These are phyloP conservation scores for Phycodurus eques DNA, from an alignment of 2,113 vertebrate species.

Conservation along the genomic window DNA sequence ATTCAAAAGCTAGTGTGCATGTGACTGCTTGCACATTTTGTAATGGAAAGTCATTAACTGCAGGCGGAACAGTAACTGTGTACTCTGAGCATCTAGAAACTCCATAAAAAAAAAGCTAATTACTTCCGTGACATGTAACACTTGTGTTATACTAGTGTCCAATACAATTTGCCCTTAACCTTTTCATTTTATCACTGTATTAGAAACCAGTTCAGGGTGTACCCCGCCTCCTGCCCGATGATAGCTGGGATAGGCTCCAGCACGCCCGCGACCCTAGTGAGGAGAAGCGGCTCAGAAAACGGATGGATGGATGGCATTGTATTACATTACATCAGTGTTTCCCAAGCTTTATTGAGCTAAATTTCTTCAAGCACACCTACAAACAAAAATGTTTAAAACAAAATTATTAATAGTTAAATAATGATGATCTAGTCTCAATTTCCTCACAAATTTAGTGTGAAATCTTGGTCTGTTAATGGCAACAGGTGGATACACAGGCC, in stretches of 20 bases:
- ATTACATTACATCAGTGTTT: neutral
- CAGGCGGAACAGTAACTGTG: slow-evolving; percentile 9
- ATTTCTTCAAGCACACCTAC: too few species aligned
- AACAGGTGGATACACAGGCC: too few species aligned
- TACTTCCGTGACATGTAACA: neutral
- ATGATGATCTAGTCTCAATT: too few species aligned
- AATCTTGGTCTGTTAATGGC: too few species aligned
- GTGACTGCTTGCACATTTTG: slow-evolving; percentile 14
- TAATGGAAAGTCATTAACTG: slow-evolving; percentile 12
- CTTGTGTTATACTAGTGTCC: neutral
- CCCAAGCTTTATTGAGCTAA: neutral
- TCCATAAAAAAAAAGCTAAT: neutral
- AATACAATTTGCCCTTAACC: neutral
- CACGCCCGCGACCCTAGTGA: too few species aligned
- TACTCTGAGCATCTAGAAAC: slow-evolving; percentile 3
- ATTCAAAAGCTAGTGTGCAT: slow-evolving; percentile 41
- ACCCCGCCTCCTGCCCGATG: too few species aligned
- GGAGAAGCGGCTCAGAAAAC: too few species aligned
- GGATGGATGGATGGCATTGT: too few species aligned
- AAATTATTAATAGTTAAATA: too few species aligned
- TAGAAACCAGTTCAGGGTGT: too few species aligned
- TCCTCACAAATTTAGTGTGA: too few species aligned
- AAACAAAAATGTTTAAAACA: neutral
- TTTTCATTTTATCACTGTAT: neutral
- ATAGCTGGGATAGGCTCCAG: too few species aligned